Base-by-base conservation (phyloP, 2,797 vertebrate genomes). In the Etheostoma nigrum region DNA sequence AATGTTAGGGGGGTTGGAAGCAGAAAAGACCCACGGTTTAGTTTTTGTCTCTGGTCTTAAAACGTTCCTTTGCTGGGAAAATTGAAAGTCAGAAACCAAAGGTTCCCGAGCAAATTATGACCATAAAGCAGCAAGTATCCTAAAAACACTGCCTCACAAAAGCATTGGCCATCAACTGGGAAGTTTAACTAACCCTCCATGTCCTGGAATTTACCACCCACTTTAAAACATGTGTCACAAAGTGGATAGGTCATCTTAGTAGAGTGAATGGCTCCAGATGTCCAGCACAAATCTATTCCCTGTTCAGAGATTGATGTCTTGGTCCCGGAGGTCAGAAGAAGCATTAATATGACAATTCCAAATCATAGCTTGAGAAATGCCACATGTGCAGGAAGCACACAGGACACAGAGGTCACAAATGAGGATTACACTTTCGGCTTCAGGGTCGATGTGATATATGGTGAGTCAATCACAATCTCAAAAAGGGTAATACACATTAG, bases 321-420 rank as follows among this genome's bases (percentile, higher is more conserved):
- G 40, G 66, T 75, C 79, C 78, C 30, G 42, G 67, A 72, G 86
- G 83, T 88, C 80, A 87, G 72, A 69, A 84, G 84, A 79, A 67
- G 44, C 76, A 86, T 89, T 85, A 84, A 85, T 74, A 76, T 89
- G 83, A 89, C 86, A 76, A 76, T 84, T 86, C 74, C 55, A 82
- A 83, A 86, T 87, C 77, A 67, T 68, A 81, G 72, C 51, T 52
- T 25, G 70, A 67, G 85, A 82, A 81, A 82, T 63, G 67, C 75
- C 80, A 80, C 76, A 80, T 79, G 82, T 82, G 72, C 53, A 54
- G 77, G 78, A 81, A 70, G 61, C 67, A 63, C 53, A 51, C 23
- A 33, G 54, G 51, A 72, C 44, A 66, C 51, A 49, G 23, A 33
- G 19, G 60, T 67, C 65, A 62, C 33, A 73, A 57, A 40, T 33